Evolutionary conservation across 1,140 invertebrate genomes (phyloP).

Genomic region (Leptinotarsa undecemlineata): DNA sequence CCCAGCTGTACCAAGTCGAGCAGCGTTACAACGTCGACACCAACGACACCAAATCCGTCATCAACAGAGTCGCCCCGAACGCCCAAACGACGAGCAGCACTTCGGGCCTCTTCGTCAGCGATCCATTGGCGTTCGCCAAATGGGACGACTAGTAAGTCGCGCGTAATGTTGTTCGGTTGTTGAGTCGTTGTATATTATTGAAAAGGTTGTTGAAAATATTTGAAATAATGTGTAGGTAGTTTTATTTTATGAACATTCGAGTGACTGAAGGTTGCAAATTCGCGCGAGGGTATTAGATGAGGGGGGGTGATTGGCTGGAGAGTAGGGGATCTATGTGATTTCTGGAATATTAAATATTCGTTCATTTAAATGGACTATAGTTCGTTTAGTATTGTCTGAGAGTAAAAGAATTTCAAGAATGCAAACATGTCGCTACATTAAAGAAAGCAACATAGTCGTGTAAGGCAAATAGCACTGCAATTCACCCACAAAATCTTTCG

Average conservation of each 20-base stretch:
- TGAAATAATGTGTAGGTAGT: slow-evolving; percentile 18
- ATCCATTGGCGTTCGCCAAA: slow-evolving; percentile 53
- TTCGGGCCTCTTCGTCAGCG: slow-evolving; percentile 47
- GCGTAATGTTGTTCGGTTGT: background rate
- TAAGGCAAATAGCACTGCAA: too few relatives aligned
- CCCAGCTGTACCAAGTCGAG: slow-evolving; percentile 52
- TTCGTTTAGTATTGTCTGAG: too few relatives aligned
- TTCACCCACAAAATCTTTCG: too few relatives aligned
- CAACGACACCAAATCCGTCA: slow-evolving; percentile 55
- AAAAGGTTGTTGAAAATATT: slow-evolving; percentile 19
- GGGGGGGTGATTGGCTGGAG: too few relatives aligned
- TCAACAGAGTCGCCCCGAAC: slow-evolving; percentile 35
- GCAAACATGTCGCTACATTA: too few relatives aligned
- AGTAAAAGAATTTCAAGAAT: too few relatives aligned
- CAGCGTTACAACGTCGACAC: slow-evolving; percentile 55
- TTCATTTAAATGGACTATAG: too few relatives aligned
- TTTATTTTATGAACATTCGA: slow-evolving; percentile 12
- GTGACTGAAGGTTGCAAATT: slow-evolving; percentile 26
- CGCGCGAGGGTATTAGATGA: too few relatives aligned
- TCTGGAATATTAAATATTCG: too few relatives aligned
- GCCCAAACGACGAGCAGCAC: slow-evolving; percentile 21
- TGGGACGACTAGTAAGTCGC: slow-evolving; percentile 55
- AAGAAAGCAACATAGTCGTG: too few relatives aligned
- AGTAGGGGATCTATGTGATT: too few relatives aligned
- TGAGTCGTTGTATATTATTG: slow-evolving; percentile 19